Evolutionary conservation across 2,888 invertebrate genomes (phyloP).

Genomic region (Drosophila prolongata): DNA sequence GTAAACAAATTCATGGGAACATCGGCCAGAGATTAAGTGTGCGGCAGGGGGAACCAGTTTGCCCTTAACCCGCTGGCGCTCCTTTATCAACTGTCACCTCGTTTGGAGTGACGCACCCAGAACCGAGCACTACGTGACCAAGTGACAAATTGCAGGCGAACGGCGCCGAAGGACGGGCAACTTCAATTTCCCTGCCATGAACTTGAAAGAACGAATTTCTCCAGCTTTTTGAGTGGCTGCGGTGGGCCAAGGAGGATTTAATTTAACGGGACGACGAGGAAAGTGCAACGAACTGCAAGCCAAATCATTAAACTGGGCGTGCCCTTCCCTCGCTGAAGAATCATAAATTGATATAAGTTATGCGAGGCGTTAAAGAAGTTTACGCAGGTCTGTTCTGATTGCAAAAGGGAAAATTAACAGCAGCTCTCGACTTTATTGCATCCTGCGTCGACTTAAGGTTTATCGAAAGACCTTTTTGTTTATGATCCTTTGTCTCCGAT

Average conservation of each 20-base stretch:
- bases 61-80: constrained; percentile 28
- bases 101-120: constrained; percentile 38
- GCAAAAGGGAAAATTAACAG: constrained; percentile 11
- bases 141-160: constrained; percentile 72
- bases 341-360: constrained; percentile 49
- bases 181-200: constrained; percentile 66
- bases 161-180: constrained; percentile 34
- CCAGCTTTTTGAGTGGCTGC: constrained; percentile 45
- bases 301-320: constrained; percentile 42
- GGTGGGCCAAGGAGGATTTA: constrained; percentile 37
- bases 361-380: constrained; percentile 28
- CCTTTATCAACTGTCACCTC: constrained; percentile 41
- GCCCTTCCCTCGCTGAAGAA: constrained; percentile 10
- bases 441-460: constrained; percentile 3
- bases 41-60: constrained; percentile 38
- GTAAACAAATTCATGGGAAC: constrained; percentile 30
- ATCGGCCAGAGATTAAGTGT: constrained; percentile 45
- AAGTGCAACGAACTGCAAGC: constrained; percentile 68
- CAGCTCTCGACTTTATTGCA: constrained; percentile 7
- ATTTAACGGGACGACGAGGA: constrained; percentile 32
- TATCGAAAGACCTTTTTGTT: constrained; percentile 33
- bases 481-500: constrained; percentile 27
- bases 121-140: constrained; percentile 69
- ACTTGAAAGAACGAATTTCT: constrained; percentile 63
- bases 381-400: constrained; percentile 20